Percentiles rank a stretch among this genome's conserved stretches.
These are phyloP conservation scores for Trematocara unimaculatum DNA, from an alignment of 2,113 vertebrate genomes.

Conservation along the genomic window DNA sequence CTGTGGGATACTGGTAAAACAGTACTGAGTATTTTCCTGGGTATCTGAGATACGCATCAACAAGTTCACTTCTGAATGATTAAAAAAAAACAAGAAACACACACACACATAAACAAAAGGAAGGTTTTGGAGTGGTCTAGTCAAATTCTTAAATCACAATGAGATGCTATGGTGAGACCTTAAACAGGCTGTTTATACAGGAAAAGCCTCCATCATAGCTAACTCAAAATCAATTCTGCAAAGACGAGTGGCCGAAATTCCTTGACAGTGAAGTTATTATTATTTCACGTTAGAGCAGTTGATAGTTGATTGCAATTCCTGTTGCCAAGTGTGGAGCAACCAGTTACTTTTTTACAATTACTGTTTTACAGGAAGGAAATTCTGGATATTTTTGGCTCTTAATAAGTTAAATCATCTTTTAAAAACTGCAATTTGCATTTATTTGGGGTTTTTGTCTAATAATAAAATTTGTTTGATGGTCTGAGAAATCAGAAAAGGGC, in stretches of 20 bases:
- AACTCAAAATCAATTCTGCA: not conserved
- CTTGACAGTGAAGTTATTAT: not conserved
- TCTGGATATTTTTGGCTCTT: not conserved
- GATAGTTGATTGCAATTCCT: not conserved
- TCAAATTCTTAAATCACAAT: not conserved
- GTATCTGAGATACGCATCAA: not conserved
- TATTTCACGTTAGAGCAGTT: not conserved
- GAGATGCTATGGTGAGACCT: not conserved
- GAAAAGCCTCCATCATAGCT: not conserved
- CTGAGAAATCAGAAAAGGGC: not conserved
- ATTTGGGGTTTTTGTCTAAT: not conserved
- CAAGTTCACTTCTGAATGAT: not conserved
- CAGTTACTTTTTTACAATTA: not conserved
- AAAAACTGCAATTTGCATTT: not conserved
- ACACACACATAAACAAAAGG: not conserved
- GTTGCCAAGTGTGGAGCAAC: not conserved
- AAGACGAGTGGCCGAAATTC: fast-evolving
- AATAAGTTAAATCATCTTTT: not conserved
- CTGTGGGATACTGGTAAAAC: not conserved
- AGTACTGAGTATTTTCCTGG: not conserved
- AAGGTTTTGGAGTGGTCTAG: not conserved
- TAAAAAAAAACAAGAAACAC: not conserved
- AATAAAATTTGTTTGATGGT: not conserved
- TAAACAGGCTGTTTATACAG: not conserved
- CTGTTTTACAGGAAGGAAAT: not conserved